Conservation (phyloP, 2,888 invertebrate genomes). For the Anarsia innoxiella region DNA sequence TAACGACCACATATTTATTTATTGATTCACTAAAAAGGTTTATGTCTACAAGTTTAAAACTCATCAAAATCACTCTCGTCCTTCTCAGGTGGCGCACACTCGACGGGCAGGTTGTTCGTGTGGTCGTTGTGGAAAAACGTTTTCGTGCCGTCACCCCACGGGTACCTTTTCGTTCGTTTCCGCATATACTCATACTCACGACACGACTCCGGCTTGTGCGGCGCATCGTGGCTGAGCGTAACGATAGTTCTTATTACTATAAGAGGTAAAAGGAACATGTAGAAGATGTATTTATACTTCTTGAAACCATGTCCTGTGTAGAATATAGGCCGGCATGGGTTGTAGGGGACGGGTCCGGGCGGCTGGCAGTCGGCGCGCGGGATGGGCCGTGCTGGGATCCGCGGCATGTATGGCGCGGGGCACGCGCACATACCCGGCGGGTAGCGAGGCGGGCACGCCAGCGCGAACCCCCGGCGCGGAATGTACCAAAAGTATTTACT, state of each 20-base stretch:
- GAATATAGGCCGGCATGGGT: constrained; percentile 38
- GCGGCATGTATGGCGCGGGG: constrained; percentile 34
- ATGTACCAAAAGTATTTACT: no score
- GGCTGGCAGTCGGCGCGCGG: constrained; percentile 36
- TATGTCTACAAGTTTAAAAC: no score
- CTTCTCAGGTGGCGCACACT: constrained; percentile 36
- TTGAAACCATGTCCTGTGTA: constrained; percentile 44
- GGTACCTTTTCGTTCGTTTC: constrained; percentile 85
- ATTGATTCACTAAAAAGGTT: no score
- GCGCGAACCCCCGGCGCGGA: background rate
- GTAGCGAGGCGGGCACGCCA: constrained; percentile 38
- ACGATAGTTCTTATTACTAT: constrained; percentile 39
- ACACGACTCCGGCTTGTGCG: constrained; percentile 37
- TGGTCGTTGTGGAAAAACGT: constrained; percentile 90
- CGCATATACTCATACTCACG: constrained; percentile 84
- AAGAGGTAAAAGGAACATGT: constrained; percentile 45
- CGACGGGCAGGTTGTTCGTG: constrained; percentile 71
- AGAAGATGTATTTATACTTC: constrained; percentile 40
- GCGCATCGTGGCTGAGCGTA: constrained; percentile 25
- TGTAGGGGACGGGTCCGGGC: constrained; percentile 37
- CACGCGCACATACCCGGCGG: constrained; percentile 34
- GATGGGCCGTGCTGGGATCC: constrained; percentile 24
- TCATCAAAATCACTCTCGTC: background rate
- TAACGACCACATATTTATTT: no score
- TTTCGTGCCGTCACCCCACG: constrained; percentile 92